Evolutionary conservation across 2,888 invertebrate species (phyloP).

Genomic region (Chrysolina haemoptera): DNA sequence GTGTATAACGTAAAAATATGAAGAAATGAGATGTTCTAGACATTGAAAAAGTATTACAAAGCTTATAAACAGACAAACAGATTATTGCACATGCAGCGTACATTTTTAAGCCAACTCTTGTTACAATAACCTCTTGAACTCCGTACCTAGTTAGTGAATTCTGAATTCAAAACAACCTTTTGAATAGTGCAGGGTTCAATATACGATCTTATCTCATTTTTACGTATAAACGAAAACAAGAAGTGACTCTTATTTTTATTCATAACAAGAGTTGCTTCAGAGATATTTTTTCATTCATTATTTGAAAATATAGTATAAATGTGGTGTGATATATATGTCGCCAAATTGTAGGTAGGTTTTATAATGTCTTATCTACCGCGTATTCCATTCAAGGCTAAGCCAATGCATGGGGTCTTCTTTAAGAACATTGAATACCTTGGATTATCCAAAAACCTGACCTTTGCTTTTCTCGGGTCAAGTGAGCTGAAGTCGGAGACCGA

Average conservation of each 20-base stretch:
- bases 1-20: no score
- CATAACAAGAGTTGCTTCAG: background rate
- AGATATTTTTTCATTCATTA: background rate
- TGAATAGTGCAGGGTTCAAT: background rate
- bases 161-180: background rate
- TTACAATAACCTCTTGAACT: background rate
- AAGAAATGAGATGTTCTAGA: no score
- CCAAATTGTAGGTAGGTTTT: no score
- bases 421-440: no score
- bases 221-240: background rate
- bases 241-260: background rate
- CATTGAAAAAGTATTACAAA: background rate
- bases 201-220: background rate
- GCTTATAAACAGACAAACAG: no score
- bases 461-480: no score
- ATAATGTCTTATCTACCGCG: background rate
- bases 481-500: no score
- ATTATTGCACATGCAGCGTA: background rate
- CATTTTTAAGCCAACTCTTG: background rate
- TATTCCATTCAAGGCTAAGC: no score
- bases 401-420: no score
- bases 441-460: no score
- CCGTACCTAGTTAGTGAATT: background rate
- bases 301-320: background rate
- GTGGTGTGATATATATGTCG: no score